phyloP scores from a whole-genome alignment of 1,140 invertebrate species.

The Pseudomyrmex dendroicus region DNA sequence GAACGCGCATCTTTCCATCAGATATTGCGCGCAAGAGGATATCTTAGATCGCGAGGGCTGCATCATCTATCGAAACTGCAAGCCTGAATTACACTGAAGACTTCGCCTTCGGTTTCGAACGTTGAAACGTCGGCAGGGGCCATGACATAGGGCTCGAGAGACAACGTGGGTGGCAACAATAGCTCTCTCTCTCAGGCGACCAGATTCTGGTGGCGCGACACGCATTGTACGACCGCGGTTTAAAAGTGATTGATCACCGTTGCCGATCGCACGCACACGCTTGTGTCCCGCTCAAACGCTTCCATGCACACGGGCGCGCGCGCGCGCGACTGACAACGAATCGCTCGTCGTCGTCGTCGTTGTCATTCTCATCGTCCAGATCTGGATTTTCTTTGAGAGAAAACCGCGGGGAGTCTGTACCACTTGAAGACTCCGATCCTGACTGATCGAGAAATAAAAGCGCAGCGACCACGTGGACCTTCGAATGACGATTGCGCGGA shows the following conservation, averaged over 20 bases:
- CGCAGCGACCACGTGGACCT: constrained; percentile 11
- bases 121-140: background rate
- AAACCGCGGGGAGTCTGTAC: constrained; percentile 63
- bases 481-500: background rate
- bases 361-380: constrained; percentile 49
- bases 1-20: background rate
- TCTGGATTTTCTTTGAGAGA: constrained; percentile 70
- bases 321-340: constrained; percentile 65
- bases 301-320: constrained; percentile 43
- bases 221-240: constrained; percentile 73
- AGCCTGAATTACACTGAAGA: constrained; percentile 42
- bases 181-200: constrained; percentile 73
- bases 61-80: constrained; percentile 46
- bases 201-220: constrained; percentile 76
- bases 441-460: constrained; percentile 63
- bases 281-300: constrained; percentile 43
- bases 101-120: constrained; percentile 16
- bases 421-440: constrained; percentile 61
- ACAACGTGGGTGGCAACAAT: constrained; percentile 81
- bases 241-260: constrained; percentile 76
- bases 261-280: constrained; percentile 70
- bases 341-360: constrained; percentile 59
- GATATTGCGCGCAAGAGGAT: background rate
- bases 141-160: constrained; percentile 46
- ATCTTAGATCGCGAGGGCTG: constrained; percentile 40